A percentile compares a stretch with the other conserved stretches of the same genome.
Conservation (phyloP, 2,888 invertebrate species). For the Venusia cambrica region DNA sequence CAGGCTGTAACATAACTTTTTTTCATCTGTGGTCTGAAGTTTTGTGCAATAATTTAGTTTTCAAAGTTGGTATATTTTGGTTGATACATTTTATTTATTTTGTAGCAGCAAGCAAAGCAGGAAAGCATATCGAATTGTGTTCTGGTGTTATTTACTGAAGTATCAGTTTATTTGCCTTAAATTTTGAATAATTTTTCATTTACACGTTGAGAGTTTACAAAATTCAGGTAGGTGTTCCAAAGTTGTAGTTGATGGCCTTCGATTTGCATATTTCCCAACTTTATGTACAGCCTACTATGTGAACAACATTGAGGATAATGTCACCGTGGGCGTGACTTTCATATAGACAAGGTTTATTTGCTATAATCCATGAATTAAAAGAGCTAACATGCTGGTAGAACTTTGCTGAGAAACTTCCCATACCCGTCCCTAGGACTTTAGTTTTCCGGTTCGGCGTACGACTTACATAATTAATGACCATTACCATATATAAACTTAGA, state of each 20-base stretch:
- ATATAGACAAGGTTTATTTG: constrained; percentile 46
- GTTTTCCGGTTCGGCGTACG: constrained; percentile 1
- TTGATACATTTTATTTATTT: no score
- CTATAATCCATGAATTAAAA: constrained; percentile 25
- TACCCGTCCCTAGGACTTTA: neutral
- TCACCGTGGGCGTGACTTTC: constrained; percentile 60
- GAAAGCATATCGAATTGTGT: no score
- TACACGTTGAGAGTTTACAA: constrained; percentile 20
- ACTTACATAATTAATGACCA: constrained; percentile 31
- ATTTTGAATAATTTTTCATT: no score
- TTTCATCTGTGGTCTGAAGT: no score
- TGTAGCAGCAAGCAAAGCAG: no score
- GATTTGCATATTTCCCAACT: constrained; percentile 69
- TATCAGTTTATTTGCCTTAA: no score
- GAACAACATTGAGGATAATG: constrained; percentile 51
- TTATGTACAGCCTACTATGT: constrained; percentile 55
- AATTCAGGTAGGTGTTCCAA: constrained; percentile 43
- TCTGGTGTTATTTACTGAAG: no score
- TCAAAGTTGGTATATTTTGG: no score
- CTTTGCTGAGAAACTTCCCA: no score
- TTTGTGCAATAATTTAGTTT: no score
- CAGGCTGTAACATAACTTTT: no score
- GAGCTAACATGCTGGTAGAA: constrained; percentile 3
- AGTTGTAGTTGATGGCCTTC: constrained; percentile 67
- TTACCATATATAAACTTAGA: constrained; percentile 30